Conservation (phyloP, 2,797 vertebrate genomes). For the Ceryle rudis region DNA sequence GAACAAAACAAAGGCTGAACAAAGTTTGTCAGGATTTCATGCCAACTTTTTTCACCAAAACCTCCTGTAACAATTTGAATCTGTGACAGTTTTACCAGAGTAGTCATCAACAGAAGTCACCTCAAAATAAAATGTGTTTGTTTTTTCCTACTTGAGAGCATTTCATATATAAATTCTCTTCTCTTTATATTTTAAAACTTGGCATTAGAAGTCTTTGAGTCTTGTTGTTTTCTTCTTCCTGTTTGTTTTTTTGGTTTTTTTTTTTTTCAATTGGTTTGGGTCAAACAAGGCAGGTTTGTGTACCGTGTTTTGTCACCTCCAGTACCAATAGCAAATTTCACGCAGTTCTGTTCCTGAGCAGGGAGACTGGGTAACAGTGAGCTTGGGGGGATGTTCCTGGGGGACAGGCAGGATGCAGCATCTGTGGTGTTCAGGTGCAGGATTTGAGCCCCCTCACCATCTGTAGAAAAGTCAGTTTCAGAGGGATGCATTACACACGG, state of each 20-base stretch:
- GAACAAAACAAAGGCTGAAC: background rate
- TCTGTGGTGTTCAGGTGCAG: background rate
- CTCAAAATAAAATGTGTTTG: background rate
- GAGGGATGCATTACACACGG: background rate
- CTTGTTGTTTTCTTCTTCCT: background rate
- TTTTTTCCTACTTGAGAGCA: background rate
- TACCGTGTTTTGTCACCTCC: background rate
- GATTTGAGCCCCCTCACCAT: background rate
- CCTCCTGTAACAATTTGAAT: background rate
- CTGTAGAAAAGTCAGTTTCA: background rate
- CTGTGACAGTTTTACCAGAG: background rate
- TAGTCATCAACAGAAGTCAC: background rate
- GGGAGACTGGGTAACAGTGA: background rate
- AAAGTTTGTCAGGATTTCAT: background rate
- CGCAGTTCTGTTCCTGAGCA: background rate
- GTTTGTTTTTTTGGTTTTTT: too few relatives aligned
- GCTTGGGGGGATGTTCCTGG: accelerated
- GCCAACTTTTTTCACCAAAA: background rate
- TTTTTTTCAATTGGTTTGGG: background rate
- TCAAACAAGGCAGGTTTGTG: background rate
- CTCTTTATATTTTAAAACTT: background rate
- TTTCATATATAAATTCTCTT: background rate
- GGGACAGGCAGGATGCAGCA: background rate
- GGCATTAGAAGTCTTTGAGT: background rate
- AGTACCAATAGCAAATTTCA: background rate